Evolutionary conservation across 2,888 invertebrate genomes (phyloP).

Genomic region (Galeruca laticollis): DNA sequence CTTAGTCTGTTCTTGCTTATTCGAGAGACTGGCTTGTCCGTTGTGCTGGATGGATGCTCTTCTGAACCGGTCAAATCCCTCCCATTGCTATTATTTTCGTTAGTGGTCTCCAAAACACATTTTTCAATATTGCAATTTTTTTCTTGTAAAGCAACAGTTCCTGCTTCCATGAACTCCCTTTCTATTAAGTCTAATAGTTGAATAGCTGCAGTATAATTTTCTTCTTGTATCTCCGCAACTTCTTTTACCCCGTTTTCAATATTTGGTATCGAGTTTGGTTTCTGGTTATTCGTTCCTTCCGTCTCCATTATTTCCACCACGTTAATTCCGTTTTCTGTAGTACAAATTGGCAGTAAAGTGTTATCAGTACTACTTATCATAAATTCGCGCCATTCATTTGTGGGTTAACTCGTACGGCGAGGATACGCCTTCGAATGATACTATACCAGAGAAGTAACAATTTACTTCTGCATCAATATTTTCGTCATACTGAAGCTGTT

Average conservation of each 20-base stretch:
- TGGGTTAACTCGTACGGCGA: no score
- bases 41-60: no score
- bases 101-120: constrained; percentile 12
- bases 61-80: no score
- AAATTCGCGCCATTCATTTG: constrained; percentile 14
- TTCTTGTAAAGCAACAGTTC: neutral
- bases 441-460: no score
- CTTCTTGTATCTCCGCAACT: constrained; percentile 15
- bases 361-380: constrained; percentile 15
- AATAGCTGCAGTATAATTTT: constrained; percentile 5
- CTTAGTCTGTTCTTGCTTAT: neutral
- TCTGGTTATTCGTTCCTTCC: neutral
- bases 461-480: no score
- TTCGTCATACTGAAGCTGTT: no score
- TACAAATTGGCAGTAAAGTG: constrained; percentile 1
- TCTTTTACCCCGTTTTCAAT: constrained; percentile 3
- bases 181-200: constrained; percentile 7
- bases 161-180: constrained; percentile 8
- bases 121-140: constrained; percentile 5
- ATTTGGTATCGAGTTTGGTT: constrained; percentile 19
- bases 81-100: no score
- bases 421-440: no score
- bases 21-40: no score
- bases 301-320: neutral
- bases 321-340: constrained; percentile 13